Evolutionary conservation across 2,888 invertebrate genomes (phyloP).

Genomic region (Trissolcus japonicus): DNA sequence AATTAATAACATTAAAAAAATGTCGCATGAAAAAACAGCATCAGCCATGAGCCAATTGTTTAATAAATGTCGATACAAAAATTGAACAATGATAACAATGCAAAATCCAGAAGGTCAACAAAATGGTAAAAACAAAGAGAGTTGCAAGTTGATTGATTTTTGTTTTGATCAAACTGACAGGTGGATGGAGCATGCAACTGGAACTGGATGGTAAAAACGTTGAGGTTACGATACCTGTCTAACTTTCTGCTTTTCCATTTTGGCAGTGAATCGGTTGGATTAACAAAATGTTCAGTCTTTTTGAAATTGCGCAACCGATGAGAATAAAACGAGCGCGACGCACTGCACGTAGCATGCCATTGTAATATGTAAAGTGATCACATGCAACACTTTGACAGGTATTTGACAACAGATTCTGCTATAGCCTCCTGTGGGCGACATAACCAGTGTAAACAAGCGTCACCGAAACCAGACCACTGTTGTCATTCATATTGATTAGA

Average conservation of each 20-base stretch:
- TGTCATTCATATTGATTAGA: slow-evolving; percentile 32
- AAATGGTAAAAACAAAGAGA: neutral
- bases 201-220: neutral
- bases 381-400: slow-evolving; percentile 35
- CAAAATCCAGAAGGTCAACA: neutral
- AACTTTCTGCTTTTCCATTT: slow-evolving; percentile 65
- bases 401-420: slow-evolving; percentile 28
- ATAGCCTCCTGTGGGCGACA: slow-evolving; percentile 6
- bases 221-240: slow-evolving; percentile 61
- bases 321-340: slow-evolving; percentile 13
- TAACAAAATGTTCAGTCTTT: slow-evolving; percentile 50
- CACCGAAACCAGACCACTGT: slow-evolving; percentile 6
- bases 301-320: slow-evolving; percentile 17
- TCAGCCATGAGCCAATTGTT: too few species aligned
- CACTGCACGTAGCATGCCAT: slow-evolving; percentile 32
- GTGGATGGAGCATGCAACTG: neutral
- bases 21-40: too few species aligned
- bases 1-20: too few species aligned
- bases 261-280: slow-evolving; percentile 51
- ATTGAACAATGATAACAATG: too few species aligned
- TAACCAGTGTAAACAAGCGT: slow-evolving; percentile 12
- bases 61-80: too few species aligned
- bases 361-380: slow-evolving; percentile 25
- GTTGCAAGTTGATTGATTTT: too few species aligned
- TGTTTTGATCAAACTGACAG: neutral